phyloP scores from a whole-genome alignment of 2,797 vertebrate genomes.

The Platyrinchus mystaceus region DNA sequence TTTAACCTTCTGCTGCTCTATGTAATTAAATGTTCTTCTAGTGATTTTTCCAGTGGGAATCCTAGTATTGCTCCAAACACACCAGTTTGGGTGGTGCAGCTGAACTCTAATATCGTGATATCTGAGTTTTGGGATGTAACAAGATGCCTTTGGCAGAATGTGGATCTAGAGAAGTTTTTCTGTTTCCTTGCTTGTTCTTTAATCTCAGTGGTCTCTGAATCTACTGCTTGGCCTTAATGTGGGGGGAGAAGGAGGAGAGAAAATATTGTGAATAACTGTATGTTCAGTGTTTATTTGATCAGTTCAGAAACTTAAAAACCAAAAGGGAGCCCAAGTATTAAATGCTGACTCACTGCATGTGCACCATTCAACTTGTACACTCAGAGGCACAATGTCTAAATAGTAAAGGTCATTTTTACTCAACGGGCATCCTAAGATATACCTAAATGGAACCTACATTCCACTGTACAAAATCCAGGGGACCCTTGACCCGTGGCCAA shows the following conservation, averaged over 20 bases:
- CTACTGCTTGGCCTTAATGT: background rate
- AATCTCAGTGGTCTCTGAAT: background rate
- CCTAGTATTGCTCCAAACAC: background rate
- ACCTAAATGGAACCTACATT: background rate
- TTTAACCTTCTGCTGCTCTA: background rate
- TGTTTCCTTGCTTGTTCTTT: background rate
- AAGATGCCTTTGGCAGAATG: background rate
- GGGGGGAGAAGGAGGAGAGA: background rate
- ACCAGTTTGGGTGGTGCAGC: background rate
- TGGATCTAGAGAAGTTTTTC: background rate
- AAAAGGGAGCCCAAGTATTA: background rate
- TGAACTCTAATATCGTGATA: background rate
- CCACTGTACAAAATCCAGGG: background rate
- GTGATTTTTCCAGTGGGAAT: background rate
- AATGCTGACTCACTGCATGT: background rate
- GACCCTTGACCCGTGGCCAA: background rate
- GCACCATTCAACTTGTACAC: background rate
- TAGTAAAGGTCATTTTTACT: background rate
- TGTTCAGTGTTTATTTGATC: background rate
- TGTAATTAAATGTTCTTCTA: background rate
- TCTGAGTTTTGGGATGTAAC: no score
- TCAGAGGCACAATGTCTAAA: background rate
- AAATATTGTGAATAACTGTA: background rate
- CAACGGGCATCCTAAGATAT: accelerated
- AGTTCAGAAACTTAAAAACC: background rate